phyloP scores from a whole-genome alignment of 1,140 invertebrate species.

The Heliconius himera region DNA sequence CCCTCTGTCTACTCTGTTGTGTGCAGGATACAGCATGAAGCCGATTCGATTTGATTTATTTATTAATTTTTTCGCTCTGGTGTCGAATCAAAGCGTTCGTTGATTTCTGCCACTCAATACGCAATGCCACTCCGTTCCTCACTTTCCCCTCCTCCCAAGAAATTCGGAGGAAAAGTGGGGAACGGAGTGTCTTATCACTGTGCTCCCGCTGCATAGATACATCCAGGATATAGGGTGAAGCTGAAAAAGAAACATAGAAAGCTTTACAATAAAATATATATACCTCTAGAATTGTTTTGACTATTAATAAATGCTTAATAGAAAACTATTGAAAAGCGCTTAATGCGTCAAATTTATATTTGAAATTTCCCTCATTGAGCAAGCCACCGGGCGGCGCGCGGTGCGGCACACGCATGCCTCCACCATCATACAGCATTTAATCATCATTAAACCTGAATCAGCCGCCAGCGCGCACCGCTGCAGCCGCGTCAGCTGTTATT shows the following conservation, averaged over 20 bases:
- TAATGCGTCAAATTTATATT: conserved; percentile 19
- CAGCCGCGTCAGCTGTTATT: conserved; percentile 68
- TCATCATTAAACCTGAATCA: conserved; percentile 79
- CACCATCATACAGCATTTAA: conserved; percentile 77
- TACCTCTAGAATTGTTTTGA: neutral
- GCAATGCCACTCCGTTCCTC: too few relatives aligned
- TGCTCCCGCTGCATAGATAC: too few relatives aligned
- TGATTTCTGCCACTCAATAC: too few relatives aligned
- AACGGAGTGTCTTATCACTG: too few relatives aligned
- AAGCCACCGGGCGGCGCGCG: neutral
- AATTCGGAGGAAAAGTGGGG: too few relatives aligned
- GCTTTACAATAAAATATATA: neutral
- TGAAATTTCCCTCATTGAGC: conserved; percentile 24
- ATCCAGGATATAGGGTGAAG: too few relatives aligned
- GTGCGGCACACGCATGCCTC: conserved; percentile 55
- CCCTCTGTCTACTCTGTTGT: too few relatives aligned
- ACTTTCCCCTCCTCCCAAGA: too few relatives aligned
- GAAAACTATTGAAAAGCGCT: conserved; percentile 16
- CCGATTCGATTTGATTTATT: too few relatives aligned
- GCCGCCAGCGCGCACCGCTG: conserved; percentile 49
- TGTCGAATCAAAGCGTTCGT: too few relatives aligned
- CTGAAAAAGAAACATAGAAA: neutral
- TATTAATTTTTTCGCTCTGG: too few relatives aligned
- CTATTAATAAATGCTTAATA: neutral
- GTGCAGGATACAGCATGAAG: too few relatives aligned